Base-by-base conservation (phyloP, 2,113 vertebrate species). In the Suricata suricatta region DNA sequence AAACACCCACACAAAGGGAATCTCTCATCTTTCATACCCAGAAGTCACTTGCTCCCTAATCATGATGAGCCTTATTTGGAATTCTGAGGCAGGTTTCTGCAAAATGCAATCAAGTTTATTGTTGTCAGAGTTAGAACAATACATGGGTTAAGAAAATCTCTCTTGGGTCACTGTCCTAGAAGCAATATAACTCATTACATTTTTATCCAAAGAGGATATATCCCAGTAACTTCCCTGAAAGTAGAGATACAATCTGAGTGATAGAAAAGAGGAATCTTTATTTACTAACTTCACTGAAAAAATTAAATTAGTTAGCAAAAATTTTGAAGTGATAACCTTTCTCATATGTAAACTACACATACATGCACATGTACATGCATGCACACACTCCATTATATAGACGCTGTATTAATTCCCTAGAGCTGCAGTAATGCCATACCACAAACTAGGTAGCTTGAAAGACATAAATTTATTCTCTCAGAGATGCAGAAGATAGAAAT, bases 21-120 rank as follows among this genome's bases (percentile, higher is more conserved):
- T 86, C 81, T 95, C 54, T 69, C 33, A 27, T 88, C 82, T 94
- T 91, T 96, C 74, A 41, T 72, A 12, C 35, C 60, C 69, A 87
- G 86, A 76, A 89, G 41, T 83, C 54, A 89, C 38, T 93, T 25
- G 64, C 31, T 92, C 13, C 60, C 38, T 95, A 60, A 88, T 97
- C 89, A 90, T 47, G 21, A 81, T 87, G 82, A 72, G 41, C 88
- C 63, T 96, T 92, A 15, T 64, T 87, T 88, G 44, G 44, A 96
- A 96, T 93, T 96, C 57, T 69, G 47, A 77, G 29, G 52, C 57
- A 81, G 38, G 19, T 93, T 97, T 47, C 91, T 93, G 35, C 35
- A 93, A 68, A 89, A 64, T 91, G 19, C 33, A 68, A 95, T 66
- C 50, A 64, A 41, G 14, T 66, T 88, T 79, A 86, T 11, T 35